Percentiles rank a stretch among this genome's conserved stretches.
Conservation (phyloP, 2,888 invertebrate genomes). For the Papilio elwesi region DNA sequence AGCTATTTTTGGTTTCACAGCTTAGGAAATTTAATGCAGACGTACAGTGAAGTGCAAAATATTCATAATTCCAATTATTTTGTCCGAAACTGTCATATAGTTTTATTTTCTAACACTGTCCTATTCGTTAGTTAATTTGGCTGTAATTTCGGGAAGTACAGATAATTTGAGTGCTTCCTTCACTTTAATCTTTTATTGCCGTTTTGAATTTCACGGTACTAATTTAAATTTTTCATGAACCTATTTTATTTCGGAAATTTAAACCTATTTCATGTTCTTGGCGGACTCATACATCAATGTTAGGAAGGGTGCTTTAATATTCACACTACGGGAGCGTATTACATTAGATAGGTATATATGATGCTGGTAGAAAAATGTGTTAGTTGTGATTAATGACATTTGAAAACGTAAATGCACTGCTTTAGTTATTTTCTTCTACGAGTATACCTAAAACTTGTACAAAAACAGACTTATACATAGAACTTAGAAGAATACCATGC, state of each 20-base stretch:
- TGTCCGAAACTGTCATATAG: conserved; percentile 6
- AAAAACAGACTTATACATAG: no score
- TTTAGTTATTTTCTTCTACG: no score
- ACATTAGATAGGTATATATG: background rate
- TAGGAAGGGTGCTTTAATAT: background rate
- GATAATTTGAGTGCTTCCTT: conserved; percentile 29
- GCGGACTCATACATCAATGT: background rate
- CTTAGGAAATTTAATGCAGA: background rate
- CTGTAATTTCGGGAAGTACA: conserved; percentile 26
- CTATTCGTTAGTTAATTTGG: conserved; percentile 23
- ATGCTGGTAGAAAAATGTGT: background rate
- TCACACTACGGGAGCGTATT: background rate
- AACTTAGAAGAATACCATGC: no score
- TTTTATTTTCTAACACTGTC: conserved; percentile 16
- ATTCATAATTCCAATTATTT: conserved; percentile 14
- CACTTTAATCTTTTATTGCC: conserved; percentile 23
- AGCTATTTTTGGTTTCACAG: background rate
- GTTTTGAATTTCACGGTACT: conserved; percentile 20
- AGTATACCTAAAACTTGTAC: no score
- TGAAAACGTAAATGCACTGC: no score
- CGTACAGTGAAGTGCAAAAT: conserved; percentile 11
- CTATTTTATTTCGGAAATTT: conserved; percentile 15
- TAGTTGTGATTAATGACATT: background rate
- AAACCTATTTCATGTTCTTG: conserved; percentile 36
- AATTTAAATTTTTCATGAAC: conserved; percentile 16